A percentile compares a stretch with the other conserved stretches of the same genome.
phyloP scores from a whole-genome alignment of 1,140 invertebrate genomes.

The Triops cancriformis region DNA sequence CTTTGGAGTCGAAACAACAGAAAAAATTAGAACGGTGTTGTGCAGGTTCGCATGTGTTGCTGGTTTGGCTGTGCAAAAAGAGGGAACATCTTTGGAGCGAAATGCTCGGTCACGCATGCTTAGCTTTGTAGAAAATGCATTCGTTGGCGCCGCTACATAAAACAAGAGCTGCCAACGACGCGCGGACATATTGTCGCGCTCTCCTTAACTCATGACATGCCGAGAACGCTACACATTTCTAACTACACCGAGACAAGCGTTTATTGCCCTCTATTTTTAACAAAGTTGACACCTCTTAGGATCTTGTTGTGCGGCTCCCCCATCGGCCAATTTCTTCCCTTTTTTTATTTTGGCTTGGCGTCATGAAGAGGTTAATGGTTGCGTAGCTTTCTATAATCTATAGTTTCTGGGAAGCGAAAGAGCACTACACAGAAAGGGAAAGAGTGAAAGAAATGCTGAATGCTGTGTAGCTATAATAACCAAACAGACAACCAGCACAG shows the following conservation, averaged over 20 bases:
- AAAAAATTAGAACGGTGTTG: background rate
- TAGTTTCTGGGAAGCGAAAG: background rate
- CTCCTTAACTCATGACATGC: background rate
- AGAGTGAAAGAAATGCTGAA: background rate
- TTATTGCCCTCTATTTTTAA: constrained; percentile 7
- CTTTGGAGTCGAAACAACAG: background rate
- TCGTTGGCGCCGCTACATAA: constrained; percentile 1
- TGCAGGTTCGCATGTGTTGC: background rate
- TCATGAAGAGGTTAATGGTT: background rate
- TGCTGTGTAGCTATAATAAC: background rate
- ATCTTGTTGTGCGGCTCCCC: background rate
- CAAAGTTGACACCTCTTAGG: background rate
- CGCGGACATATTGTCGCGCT: constrained; percentile 3
- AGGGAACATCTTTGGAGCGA: background rate
- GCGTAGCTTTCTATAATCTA: background rate
- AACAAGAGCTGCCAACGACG: constrained; percentile 3
- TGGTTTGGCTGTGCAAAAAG: background rate
- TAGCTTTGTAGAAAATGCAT: background rate
- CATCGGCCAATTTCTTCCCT: background rate
- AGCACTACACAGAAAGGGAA: background rate
- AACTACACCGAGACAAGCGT: background rate
- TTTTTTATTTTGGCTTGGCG: background rate
- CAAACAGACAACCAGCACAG: background rate
- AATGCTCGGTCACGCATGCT: background rate
- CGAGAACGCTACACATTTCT: background rate